Evolutionary conservation across 2,888 invertebrate genomes (phyloP).

Genomic region (Syritta pipiens): DNA sequence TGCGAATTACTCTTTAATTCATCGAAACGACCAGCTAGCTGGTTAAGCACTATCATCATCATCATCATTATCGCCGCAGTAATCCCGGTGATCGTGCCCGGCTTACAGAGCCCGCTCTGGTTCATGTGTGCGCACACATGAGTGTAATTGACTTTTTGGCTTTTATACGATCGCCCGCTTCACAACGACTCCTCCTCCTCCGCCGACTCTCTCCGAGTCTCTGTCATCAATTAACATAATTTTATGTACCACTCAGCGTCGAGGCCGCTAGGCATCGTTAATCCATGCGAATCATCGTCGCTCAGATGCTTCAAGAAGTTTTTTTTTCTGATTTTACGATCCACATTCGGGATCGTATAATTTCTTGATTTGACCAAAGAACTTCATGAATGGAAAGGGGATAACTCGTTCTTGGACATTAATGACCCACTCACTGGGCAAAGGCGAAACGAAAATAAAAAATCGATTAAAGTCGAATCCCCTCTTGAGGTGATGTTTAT

Average conservation of each 20-base stretch:
- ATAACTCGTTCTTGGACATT: neutral
- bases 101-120: slow-evolving; percentile 42
- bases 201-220: too few relatives aligned
- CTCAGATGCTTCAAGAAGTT: slow-evolving; percentile 29
- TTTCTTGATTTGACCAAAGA: slow-evolving; percentile 29
- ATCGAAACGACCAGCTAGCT: slow-evolving; percentile 42
- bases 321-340: neutral
- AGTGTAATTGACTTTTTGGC: slow-evolving; percentile 58
- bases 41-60: slow-evolving; percentile 42
- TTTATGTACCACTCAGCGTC: slow-evolving; percentile 27
- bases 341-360: slow-evolving; percentile 3
- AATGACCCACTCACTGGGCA: slow-evolving; percentile 17
- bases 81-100: slow-evolving; percentile 28
- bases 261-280: slow-evolving; percentile 31
- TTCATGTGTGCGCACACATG: neutral
- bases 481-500: too few relatives aligned
- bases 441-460: neutral
- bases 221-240: slow-evolving; percentile 58
- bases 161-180: slow-evolving; percentile 21
- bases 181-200: slow-evolving; percentile 5
- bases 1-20: slow-evolving; percentile 50
- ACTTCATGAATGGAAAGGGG: slow-evolving; percentile 33
- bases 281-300: slow-evolving; percentile 6
- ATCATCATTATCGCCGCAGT: neutral
- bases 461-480: neutral